Conservation (phyloP, 1,140 invertebrate genomes). For the Diuraphis noxia region DNA sequence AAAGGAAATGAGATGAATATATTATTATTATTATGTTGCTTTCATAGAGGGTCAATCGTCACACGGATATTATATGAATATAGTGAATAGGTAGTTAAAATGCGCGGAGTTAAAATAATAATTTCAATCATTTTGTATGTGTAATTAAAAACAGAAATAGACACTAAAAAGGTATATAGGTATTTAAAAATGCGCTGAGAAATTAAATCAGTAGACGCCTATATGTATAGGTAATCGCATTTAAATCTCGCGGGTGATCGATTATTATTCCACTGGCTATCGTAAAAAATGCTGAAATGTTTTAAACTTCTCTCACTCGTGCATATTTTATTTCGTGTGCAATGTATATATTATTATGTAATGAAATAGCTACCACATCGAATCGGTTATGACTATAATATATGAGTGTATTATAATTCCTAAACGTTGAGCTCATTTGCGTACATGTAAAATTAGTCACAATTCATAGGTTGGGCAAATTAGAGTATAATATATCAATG, state of each 20-base stretch:
- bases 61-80: not conserved
- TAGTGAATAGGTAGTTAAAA: constrained; percentile 11
- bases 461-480: not conserved
- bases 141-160: not conserved
- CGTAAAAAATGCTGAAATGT: not conserved
- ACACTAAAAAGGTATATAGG: not conserved
- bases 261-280: not conserved
- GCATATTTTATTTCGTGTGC: not conserved
- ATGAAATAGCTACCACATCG: not conserved
- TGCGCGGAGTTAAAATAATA: not conserved
- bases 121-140: not conserved
- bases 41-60: not conserved
- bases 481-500: not conserved
- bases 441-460: not conserved
- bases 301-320: not conserved
- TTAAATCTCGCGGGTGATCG: not conserved
- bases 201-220: not conserved
- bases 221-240: not conserved
- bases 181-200: not conserved
- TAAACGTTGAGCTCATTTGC: no score
- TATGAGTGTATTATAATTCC: no score
- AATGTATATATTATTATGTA: not conserved
- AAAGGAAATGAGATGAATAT: not conserved
- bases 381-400: not conserved
- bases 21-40: not conserved